Base-by-base conservation (phyloP, 2,888 invertebrate species). In the Xanthorhoe designata region DNA sequence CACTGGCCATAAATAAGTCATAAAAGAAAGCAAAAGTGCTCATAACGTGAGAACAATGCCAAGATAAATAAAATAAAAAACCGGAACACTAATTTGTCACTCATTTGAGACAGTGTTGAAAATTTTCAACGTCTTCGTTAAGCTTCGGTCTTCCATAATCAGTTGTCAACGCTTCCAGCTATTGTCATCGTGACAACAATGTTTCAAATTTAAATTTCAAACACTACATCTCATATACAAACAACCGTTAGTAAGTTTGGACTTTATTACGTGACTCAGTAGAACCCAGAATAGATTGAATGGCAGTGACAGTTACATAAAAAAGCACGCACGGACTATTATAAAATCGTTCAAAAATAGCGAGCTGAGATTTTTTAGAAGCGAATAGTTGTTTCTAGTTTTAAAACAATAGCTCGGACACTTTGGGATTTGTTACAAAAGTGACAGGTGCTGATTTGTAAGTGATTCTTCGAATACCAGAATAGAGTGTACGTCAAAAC, bases 381-480 rank as follows among this genome's bases (percentile, higher is more conserved):
- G 85, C 81, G 85, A 83, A 81, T 81, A 89, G 86, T 86, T 86
- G 87, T 89, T 81, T 86, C 83, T 83, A 78, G 78, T 81, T 86
- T 76, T 84, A 79, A 85, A 86, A 91, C 90, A 90, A 90, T 91
- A 80, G 87, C 79, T 71, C 70, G 69, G 78, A 78, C 89, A 86
- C 88, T 89, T 79, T 79, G 79, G 82, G 82, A 78, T 85, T 80
- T 76, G 85, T 84, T 86, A 85, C 83, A 71, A 77, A 86, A 87
- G 80, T 90, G 90, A 87, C 91, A 89, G 89, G 87, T 87, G 91
- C 82, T 89, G 91, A 91, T 90, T 89, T 88, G 87, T 89, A 79
- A 79, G 78, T 81, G 81, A 89, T 89, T 84, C 83, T 71, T 64
- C 64, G 84, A 83, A 90, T 90, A 85, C 88, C 86, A 81, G 83